A percentile compares a stretch with the other conserved stretches of the same genome.
These are phyloP conservation scores for Ooceraea biroi DNA, from an alignment of 1,140 invertebrate genomes.

Conservation along the genomic window DNA sequence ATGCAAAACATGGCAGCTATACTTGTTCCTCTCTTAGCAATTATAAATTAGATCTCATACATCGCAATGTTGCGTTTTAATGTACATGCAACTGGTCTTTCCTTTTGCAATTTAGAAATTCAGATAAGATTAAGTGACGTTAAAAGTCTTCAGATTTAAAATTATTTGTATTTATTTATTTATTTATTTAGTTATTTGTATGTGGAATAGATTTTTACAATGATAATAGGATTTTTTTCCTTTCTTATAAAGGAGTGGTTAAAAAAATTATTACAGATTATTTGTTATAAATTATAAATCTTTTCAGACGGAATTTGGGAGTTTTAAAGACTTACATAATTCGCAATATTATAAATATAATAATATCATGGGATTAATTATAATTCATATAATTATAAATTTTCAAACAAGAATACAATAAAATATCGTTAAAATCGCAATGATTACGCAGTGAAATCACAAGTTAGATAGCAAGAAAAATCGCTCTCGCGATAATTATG, in stretches of 20 bases:
- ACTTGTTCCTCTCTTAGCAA: not conserved
- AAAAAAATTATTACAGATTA: too few species aligned
- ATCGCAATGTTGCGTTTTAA: not conserved
- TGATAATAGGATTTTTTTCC: too few species aligned
- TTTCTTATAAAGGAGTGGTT: too few species aligned
- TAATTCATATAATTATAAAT: conserved; percentile 32
- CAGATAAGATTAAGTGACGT: not conserved
- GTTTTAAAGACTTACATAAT: conserved; percentile 54
- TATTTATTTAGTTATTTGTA: too few species aligned
- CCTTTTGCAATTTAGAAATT: conserved; percentile 14
- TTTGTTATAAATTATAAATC: conserved; percentile 60
- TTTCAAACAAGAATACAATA: not conserved
- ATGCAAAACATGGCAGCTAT: not conserved
- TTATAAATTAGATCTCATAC: conserved; percentile 1
- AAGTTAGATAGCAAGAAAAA: not conserved
- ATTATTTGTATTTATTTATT: conserved; percentile 38
- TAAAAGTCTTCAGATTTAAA: not conserved
- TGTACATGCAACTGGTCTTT: not conserved
- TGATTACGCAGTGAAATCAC: not conserved
- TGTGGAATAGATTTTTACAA: too few species aligned
- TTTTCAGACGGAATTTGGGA: conserved; percentile 41
- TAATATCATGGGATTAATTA: too few species aligned
- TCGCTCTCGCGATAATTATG: not conserved
- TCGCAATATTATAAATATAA: too few species aligned
- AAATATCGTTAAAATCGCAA: conserved; percentile 12